phyloP scores from a whole-genome alignment of 2,888 invertebrate species.

The Sylvicola cinctus region DNA sequence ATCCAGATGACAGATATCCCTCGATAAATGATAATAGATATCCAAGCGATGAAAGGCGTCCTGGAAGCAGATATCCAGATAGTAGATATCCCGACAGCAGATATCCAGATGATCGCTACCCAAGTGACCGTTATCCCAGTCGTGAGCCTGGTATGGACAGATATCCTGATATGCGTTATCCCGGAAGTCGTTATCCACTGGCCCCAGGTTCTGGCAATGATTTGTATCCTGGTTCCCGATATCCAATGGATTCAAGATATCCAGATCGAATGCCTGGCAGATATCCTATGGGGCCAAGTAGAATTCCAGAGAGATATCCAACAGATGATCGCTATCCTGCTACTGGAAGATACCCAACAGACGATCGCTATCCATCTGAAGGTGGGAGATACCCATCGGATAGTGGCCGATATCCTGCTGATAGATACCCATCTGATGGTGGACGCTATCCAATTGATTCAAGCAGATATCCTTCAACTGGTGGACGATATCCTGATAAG shows the following conservation, averaged over 20 bases:
- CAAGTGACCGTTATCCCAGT: constrained; percentile 14
- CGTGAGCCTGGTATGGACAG: not conserved
- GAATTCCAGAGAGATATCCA: constrained; percentile 4
- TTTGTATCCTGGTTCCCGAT: constrained; percentile 6
- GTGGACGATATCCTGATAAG: constrained; percentile 11
- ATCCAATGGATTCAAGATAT: constrained; percentile 7
- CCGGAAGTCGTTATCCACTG: not conserved
- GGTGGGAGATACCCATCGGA: constrained; percentile 12
- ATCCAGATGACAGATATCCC: constrained; percentile 20
- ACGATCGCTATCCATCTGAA: constrained; percentile 13
- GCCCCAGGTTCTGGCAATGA: constrained; percentile 3
- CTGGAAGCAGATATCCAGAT: constrained; percentile 21
- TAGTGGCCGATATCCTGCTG: constrained; percentile 8
- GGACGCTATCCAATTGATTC: constrained; percentile 22
- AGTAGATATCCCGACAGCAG: constrained; percentile 21
- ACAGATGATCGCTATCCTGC: constrained; percentile 6
- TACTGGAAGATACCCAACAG: constrained; percentile 11
- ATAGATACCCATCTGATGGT: constrained; percentile 23
- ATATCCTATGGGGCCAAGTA: constrained; percentile 4
- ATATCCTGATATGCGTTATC: constrained; percentile 6
- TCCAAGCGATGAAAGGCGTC: constrained; percentile 15
- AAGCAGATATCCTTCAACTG: constrained; percentile 17
- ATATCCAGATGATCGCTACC: constrained; percentile 18
- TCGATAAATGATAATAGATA: constrained; percentile 21
- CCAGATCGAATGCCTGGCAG: constrained; percentile 4